Percentiles rank a stretch among this genome's conserved stretches.
Evolutionary conservation across 2,113 vertebrate genomes (phyloP).

Genomic region (Sceloporus tristichus): DNA sequence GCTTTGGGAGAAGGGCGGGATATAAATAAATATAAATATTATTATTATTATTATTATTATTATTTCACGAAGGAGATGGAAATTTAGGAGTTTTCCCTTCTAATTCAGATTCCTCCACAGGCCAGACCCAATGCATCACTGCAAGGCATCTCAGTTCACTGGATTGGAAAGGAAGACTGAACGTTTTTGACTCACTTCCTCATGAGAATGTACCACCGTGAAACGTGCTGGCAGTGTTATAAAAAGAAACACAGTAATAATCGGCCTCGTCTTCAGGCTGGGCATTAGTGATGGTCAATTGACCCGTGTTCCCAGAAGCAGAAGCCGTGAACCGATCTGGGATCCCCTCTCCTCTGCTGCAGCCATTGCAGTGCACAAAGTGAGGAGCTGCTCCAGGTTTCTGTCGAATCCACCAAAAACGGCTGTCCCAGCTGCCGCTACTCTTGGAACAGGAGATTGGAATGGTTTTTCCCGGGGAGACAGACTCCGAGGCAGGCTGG

Average conservation of each 20-base stretch:
- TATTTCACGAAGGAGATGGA: no score
- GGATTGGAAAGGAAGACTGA: background rate
- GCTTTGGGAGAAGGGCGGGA: no score
- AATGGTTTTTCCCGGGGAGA: background rate
- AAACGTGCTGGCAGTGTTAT: rapidly evolving
- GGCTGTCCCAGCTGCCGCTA: rapidly evolving
- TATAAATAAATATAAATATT: no score
- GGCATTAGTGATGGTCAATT: background rate
- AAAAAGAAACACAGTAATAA: background rate
- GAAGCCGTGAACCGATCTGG: background rate
- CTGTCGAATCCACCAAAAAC: rapidly evolving
- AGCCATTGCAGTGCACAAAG: background rate
- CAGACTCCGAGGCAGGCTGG: background rate
- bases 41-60: no score
- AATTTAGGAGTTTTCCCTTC: no score
- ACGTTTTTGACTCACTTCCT: constrained; percentile 7
- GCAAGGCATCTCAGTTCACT: no score
- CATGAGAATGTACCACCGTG: background rate
- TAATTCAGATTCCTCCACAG: no score
- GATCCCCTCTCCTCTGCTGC: constrained; percentile 6
- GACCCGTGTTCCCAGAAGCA: rapidly evolving
- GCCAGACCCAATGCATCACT: no score
- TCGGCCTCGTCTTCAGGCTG: background rate
- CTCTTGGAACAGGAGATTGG: background rate
- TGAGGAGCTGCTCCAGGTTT: background rate